A percentile compares a stretch with the other conserved stretches of the same genome.
These are phyloP conservation scores for Pleuronectes platessa DNA, from an alignment of 2,113 vertebrate species.

Conservation along the genomic window DNA sequence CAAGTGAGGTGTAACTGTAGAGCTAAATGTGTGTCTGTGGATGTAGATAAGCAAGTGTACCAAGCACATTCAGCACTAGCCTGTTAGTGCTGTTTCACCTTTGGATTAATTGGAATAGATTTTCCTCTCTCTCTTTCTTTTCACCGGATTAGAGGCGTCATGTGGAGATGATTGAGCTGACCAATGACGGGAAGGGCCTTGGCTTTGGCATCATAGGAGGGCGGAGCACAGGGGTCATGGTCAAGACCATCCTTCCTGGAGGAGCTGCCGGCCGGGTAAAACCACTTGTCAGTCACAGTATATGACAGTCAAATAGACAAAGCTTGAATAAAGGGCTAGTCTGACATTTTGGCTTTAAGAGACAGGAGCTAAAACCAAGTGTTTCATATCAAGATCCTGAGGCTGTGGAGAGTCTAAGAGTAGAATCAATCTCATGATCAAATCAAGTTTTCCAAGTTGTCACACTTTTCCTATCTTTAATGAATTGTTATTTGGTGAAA, in stretches of 20 bases:
- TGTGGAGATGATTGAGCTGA: conserved; percentile 92
- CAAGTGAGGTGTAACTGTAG: conserved; percentile 7
- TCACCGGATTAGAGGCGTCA: conserved; percentile 81
- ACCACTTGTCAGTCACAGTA: not conserved
- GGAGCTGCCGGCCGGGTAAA: conserved; percentile 93
- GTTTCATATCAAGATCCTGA: no score
- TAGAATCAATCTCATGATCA: no score
- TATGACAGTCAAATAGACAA: not conserved
- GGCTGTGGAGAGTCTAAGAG: no score
- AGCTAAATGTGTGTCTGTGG: conserved; percentile 18
- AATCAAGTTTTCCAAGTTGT: no score
- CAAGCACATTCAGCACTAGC: not conserved
- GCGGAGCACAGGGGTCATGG: conserved; percentile 91
- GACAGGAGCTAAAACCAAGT: no score
- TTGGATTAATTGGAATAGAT: conserved; percentile 6
- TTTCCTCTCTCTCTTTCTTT: not conserved
- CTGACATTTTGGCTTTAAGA: no score
- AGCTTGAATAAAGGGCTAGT: not conserved
- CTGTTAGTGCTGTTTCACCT: not conserved
- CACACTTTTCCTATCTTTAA: no score
- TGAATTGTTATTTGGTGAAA: not conserved
- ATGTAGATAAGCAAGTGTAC: not conserved
- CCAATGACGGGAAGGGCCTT: conserved; percentile 94
- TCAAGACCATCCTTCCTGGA: conserved; percentile 95
- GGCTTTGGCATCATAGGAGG: conserved; percentile 98